Percentiles rank a stretch among this genome's conserved stretches.
These are phyloP conservation scores for Falco novaeseelandiae DNA, from an alignment of 2,797 vertebrate genomes.

Conservation along the genomic window DNA sequence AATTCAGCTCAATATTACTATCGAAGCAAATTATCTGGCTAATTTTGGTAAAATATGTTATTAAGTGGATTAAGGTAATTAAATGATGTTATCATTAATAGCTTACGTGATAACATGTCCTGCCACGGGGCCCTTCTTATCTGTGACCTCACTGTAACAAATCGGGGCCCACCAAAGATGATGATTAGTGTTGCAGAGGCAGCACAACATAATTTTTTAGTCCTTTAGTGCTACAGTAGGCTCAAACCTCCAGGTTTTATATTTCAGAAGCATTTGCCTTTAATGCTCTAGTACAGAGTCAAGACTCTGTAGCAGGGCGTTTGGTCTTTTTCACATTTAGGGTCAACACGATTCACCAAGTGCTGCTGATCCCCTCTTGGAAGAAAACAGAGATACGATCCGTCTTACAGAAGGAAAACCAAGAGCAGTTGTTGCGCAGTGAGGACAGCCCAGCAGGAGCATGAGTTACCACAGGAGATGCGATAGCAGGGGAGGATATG, in stretches of 20 bases:
- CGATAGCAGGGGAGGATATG: accelerated
- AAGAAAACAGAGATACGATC: not conserved
- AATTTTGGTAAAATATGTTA: not conserved
- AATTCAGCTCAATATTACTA: not conserved
- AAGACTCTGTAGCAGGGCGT: not conserved
- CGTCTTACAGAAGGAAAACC: not conserved
- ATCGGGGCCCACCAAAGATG: not conserved
- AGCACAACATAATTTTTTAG: accelerated
- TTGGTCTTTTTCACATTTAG: too few relatives aligned
- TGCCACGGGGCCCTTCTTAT: not conserved
- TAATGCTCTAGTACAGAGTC: not conserved
- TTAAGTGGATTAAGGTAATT: conserved; percentile 47
- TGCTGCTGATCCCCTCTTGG: not conserved
- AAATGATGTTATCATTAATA: not conserved
- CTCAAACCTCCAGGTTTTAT: not conserved
- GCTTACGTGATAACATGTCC: not conserved
- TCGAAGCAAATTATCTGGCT: not conserved
- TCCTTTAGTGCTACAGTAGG: not conserved
- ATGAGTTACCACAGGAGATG: accelerated
- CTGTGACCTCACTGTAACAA: accelerated
- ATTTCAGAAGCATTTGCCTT: not conserved
- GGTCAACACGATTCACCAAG: not conserved
- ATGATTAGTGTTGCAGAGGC: accelerated
- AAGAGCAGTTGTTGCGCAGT: not conserved
- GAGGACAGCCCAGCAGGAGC: not conserved